Conservation (phyloP, 2,888 invertebrate genomes). For the Dicycla oo region DNA sequence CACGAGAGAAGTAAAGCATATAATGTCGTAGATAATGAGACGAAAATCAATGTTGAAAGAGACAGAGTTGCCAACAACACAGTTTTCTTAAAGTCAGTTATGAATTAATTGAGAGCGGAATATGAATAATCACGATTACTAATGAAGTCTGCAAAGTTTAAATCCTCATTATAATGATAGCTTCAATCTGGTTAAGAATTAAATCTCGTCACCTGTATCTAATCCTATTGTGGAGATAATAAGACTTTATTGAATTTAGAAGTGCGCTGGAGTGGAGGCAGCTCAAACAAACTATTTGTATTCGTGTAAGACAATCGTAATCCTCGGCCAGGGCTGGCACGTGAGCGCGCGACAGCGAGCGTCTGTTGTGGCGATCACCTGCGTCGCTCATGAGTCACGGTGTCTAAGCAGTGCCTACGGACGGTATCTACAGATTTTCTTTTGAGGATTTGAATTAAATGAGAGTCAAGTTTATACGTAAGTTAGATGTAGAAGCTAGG, state of each 20-base stretch:
- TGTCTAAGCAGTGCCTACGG: neutral
- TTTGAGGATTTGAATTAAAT: neutral
- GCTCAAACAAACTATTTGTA: slow-evolving; percentile 54
- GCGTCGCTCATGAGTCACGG: neutral
- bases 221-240: slow-evolving; percentile 37
- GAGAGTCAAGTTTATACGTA: neutral
- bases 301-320: slow-evolving; percentile 50
- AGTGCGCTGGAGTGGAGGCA: slow-evolving; percentile 33
- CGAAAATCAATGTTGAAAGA: slow-evolving; percentile 7
- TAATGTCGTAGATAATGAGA: neutral
- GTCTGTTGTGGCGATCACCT: neutral
- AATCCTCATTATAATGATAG: slow-evolving; percentile 39
- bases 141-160: slow-evolving; percentile 54
- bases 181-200: slow-evolving; percentile 30
- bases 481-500: slow-evolving; percentile 2
- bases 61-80: neutral
- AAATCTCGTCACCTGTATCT: slow-evolving; percentile 31
- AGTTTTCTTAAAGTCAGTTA: slow-evolving; percentile 20
- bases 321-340: slow-evolving; percentile 46
- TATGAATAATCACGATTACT: slow-evolving; percentile 45
- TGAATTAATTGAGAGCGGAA: slow-evolving; percentile 20
- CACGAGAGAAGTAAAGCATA: no score
- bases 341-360: neutral
- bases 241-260: slow-evolving; percentile 15
- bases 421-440: neutral